Base-by-base conservation (phyloP, 2,797 vertebrate species). In the Danio jaintianensis region DNA sequence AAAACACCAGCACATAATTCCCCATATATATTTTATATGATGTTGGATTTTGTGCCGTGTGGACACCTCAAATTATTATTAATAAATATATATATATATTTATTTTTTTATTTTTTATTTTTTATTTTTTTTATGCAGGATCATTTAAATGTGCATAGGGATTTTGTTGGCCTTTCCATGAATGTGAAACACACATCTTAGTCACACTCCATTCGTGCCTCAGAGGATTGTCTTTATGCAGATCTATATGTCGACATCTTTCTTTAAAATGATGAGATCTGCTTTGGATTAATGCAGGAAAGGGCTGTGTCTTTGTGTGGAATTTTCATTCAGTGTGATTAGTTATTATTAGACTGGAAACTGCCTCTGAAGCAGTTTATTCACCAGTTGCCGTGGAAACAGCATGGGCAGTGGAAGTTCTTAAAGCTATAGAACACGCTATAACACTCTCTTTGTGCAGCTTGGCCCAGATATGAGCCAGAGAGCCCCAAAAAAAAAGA, bases 321-420 rank as follows among this genome's bases (percentile, higher is more conserved):
- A 86, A 91, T 93, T 93, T 94, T 93, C 88, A 90, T 92, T 93
- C 92, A 91, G 88, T 84, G 92, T 87, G 89, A 95, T 95, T 94
- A 91, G 93, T 94, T 96, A 96, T 96, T 96, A 96, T 97, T 97
- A 96, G 95, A 95, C 91, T 93, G 84, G 85, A 94, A 93, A 93
- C 90, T 90, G 91, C 92, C 92, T 93, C 89, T 88, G 92, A 96
- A 96, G 93, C 94, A 93, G 93, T 95, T 95, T 95, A 92, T 95
- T 94, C 94, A 93, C 91, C 88, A 89, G 96, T 97, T 97, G 92
- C 95, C 95, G 90, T 95, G 94, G 96, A 93, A 96, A 97, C 96
- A 94, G 92, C 91, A 91, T 94, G 92, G 94, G 91, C 90, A 93
- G 91, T 78, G 85, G 79, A 92, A 91, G 91, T 90, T 91, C 90